Base-by-base conservation (phyloP, 2,888 invertebrate species). In the Unio pictorum region DNA sequence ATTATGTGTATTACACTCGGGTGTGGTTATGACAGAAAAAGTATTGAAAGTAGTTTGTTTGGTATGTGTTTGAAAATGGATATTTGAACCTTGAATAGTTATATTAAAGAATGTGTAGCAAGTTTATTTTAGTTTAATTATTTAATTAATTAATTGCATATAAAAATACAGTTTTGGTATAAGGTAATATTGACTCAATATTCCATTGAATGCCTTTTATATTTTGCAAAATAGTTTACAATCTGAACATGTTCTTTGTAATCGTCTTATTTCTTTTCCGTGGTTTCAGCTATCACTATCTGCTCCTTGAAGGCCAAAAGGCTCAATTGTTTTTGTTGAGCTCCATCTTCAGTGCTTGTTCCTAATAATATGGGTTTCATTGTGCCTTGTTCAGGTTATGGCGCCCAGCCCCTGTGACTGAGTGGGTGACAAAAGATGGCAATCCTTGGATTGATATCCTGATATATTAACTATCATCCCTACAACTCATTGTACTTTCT, bases 341-440 rank as follows among this genome's bases (percentile, higher is more conserved):
- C 97, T 68, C 94, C 95, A 76, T 96, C 96, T 91, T 94, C 95
- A 84, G 94, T 97, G 81, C 96, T 96, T 91, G 97, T 97, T 91
- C 96, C 96, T 81, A 97, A 97, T 91, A 96, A 96, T 81, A 96
- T 96, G 72, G 97, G 97, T 85, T 95, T 96, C 74, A 94, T 95
- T 84, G 95, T 97, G 74, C 96, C 96, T 90, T 98, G 97, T 90
- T 94, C 95, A 81, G 96, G 96, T 20, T 93, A 95, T 86, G 97
- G 80, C 95, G 95, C 84, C 97, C 97, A 30, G 93, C 95, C 80
- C 96, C 97, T 68, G 95, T 95, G 90, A 95, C 97, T 81, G 95
- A 96, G 87, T 98, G 97, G 97, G 94, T 96, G 67, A 94, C 95
- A 84, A 94, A 94, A 81, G 96, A 97, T 91, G 97, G 97, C 71